A percentile compares a stretch with the other conserved stretches of the same genome.
phyloP scores from a whole-genome alignment of 1,140 invertebrate genomes.

The Apis dorsata region DNA sequence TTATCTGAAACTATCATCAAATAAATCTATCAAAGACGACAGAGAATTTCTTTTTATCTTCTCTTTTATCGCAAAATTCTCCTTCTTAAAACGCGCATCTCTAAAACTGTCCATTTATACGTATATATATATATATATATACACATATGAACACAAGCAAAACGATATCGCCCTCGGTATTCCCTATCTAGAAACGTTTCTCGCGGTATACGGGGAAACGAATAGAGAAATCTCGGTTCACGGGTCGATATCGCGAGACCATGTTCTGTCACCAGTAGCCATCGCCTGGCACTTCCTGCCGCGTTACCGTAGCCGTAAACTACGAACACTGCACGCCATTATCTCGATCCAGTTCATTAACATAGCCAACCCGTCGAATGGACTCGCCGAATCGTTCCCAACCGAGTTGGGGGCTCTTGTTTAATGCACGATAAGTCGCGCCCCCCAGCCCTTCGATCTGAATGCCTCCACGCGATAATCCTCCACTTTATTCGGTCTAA shows the following conservation, averaged over 20 bases:
- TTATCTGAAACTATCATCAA: too few species aligned
- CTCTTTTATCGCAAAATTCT: too few species aligned
- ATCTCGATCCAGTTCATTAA: conserved; percentile 68
- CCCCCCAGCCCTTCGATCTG: conserved; percentile 46
- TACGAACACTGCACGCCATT: conserved; percentile 56
- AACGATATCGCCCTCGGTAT: too few species aligned
- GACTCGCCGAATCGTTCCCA: conserved; percentile 59
- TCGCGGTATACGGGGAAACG: conserved; percentile 1
- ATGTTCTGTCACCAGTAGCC: conserved; percentile 60
- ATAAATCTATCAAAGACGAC: too few species aligned
- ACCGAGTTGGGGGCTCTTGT: conserved; percentile 53
- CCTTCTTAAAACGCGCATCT: too few species aligned
- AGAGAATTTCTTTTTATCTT: too few species aligned
- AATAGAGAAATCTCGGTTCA: conserved; percentile 45
- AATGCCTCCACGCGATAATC: conserved; percentile 43
- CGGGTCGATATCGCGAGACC: conserved; percentile 59
- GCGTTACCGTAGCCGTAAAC: conserved; percentile 68
- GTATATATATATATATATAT: too few species aligned
- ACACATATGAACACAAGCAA: too few species aligned
- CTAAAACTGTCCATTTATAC: too few species aligned
- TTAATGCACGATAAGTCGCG: conserved; percentile 63
- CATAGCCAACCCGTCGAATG: conserved; percentile 60
- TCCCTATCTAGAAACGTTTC: conserved; percentile 12
- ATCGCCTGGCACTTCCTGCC: conserved; percentile 62
- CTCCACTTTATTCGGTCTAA: conserved; percentile 33